These are phyloP conservation scores for Mesaphorura yosii DNA, from an alignment of 1,140 invertebrate species.

Conservation along the genomic window DNA sequence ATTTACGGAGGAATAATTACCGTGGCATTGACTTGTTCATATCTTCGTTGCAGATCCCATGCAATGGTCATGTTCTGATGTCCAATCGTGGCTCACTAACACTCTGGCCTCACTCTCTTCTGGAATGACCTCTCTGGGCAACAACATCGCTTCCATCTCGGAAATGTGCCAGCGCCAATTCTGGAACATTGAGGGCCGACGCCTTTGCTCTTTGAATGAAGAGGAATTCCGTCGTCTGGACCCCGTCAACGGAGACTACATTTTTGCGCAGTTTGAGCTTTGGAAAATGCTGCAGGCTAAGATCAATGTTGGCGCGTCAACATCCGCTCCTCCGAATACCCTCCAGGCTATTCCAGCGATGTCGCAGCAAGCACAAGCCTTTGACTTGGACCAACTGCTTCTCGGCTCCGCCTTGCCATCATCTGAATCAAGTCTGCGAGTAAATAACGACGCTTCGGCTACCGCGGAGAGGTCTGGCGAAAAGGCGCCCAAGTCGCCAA, in stretches of 20 bases:
- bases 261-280: slow-evolving; percentile 79
- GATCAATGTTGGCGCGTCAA: neutral
- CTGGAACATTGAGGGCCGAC: slow-evolving; percentile 57
- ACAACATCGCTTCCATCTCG: neutral
- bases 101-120: slow-evolving; percentile 14
- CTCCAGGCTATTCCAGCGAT: neutral
- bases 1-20: no score
- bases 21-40: neutral
- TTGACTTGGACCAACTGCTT: slow-evolving; percentile 13
- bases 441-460: no score
- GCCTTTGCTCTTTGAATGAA: slow-evolving; percentile 61
- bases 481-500: no score
- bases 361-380: neutral
- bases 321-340: slow-evolving; percentile 1
- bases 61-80: slow-evolving; percentile 68
- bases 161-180: slow-evolving; percentile 3
- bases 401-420: neutral
- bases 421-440: neutral
- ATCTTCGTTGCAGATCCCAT: slow-evolving; percentile 59
- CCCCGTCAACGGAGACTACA: slow-evolving; percentile 62
- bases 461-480: no score
- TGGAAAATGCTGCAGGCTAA: slow-evolving; percentile 57
- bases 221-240: slow-evolving; percentile 70
- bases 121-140: neutral
- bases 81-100: slow-evolving; percentile 41